Conservation (phyloP, 2,113 vertebrate genomes). For the Leptocoma aspasia region DNA sequence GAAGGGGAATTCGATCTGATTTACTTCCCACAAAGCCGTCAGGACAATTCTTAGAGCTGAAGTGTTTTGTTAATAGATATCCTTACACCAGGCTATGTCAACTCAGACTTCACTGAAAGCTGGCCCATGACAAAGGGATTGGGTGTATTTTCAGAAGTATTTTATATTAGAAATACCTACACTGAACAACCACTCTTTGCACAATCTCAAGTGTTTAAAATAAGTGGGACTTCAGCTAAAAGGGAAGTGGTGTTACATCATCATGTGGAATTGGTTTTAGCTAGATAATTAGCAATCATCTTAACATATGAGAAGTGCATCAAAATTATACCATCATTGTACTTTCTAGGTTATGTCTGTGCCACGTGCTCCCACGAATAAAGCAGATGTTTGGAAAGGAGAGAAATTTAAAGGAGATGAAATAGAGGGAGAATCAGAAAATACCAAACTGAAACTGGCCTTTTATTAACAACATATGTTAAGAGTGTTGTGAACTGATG, state of each 20-base stretch:
- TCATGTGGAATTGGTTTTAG: background rate
- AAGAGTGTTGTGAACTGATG: background rate
- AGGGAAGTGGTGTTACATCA: background rate
- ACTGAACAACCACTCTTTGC: background rate
- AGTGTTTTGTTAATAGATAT: background rate
- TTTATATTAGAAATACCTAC: background rate
- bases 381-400: background rate
- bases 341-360: background rate
- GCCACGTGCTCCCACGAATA: rapidly evolving
- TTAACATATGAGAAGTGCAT: background rate
- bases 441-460: background rate
- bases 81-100: background rate
- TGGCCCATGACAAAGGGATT: background rate
- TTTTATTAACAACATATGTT: background rate
- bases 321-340: background rate
- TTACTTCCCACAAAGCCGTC: background rate
- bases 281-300: background rate
- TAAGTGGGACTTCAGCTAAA: background rate
- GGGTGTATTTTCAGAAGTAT: background rate
- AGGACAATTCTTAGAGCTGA: background rate
- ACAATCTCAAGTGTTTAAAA: background rate
- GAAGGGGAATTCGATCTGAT: background rate
- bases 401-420: background rate
- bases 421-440: background rate
- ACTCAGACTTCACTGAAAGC: background rate